Evolutionary conservation across 92 coral and sea anemone species (phyloP), one percentile per base, ranked within the genome.

Genomic region (Virgularia gustaviana): DNA sequence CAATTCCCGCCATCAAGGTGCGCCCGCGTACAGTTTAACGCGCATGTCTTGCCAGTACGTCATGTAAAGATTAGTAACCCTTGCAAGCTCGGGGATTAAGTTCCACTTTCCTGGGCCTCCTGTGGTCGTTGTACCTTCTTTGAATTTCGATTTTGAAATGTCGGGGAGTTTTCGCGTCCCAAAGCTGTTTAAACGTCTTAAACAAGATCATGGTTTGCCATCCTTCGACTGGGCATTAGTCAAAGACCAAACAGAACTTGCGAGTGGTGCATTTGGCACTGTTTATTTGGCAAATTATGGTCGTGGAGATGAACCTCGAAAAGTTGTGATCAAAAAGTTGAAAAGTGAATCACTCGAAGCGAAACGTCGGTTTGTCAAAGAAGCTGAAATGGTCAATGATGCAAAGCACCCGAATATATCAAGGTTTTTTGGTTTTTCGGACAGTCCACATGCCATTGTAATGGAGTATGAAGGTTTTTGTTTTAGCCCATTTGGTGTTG

Each of bases 381-480:
- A 67, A 22, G 80, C 73, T 18, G 80, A 28, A 10, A 27, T 78
- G 18, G 36, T 70, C 12, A 68, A 70, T 38, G 56, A 64, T 9
- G 30, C 64, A 7, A 16, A 75, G 1, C 86, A 82, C 42, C 27
- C 44, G 59, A 79, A 79, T 49, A 36, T 71, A 24, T 19, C 57
- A 49, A 20, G 20, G 6, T 79, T 79, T 38, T 20, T 79, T 31
- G 70, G 63, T 28, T 59, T 79, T 49, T 79, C 76, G 33, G 61
- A 80, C 42, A 58, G 73, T 6, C 80, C 85, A 5, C 25, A 55
- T 58, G 59, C 59, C 5, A 73, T 73, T 2, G 45, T 79, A 79
- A 79, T 79, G 84, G 79, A 79, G 29, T 61, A 79, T 39, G 72
- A 75, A 32, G 56, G 49, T 18, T 81, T 81, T n/a, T 70, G 74